phyloP scores from a whole-genome alignment of 2,113 vertebrate genomes.

The Pholis gunnellus region DNA sequence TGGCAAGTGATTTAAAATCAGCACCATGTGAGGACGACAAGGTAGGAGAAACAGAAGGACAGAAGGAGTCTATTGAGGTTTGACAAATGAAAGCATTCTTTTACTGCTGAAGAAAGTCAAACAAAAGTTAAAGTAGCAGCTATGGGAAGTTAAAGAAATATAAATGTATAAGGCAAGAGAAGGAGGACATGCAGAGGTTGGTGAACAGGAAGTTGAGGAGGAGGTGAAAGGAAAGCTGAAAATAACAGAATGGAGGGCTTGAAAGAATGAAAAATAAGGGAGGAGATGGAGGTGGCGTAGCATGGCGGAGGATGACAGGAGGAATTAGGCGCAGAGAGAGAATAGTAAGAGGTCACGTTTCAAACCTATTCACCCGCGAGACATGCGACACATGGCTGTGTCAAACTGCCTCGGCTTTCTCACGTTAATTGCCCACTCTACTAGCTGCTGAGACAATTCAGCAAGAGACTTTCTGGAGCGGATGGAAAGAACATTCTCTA shows the following conservation, averaged over 20 bases:
- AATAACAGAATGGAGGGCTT: conserved; percentile 2
- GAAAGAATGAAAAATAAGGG: not conserved
- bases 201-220: not conserved
- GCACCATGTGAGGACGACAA: not conserved
- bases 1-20: conserved; percentile 3
- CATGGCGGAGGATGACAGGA: conserved; percentile 36
- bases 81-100: conserved; percentile 11
- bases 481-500: not conserved
- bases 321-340: conserved; percentile 39
- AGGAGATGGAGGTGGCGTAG: conserved; percentile 1
- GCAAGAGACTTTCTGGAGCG: conserved; percentile 1
- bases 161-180: not conserved
- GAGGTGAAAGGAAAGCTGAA: not conserved
- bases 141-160: not conserved
- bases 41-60: conserved; percentile 14
- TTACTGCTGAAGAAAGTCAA: conserved; percentile 5
- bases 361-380: conserved; percentile 46
- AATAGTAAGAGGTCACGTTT: conserved; percentile 50
- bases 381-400: conserved; percentile 55
- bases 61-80: not conserved
- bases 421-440: conserved; percentile 47
- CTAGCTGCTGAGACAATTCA: conserved; percentile 28
- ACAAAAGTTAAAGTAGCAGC: not conserved
- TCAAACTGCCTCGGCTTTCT: conserved; percentile 46
- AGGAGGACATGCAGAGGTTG: conserved; percentile 7